phyloP scores from a whole-genome alignment of 2,888 invertebrate genomes.

The Beris morrisii region DNA sequence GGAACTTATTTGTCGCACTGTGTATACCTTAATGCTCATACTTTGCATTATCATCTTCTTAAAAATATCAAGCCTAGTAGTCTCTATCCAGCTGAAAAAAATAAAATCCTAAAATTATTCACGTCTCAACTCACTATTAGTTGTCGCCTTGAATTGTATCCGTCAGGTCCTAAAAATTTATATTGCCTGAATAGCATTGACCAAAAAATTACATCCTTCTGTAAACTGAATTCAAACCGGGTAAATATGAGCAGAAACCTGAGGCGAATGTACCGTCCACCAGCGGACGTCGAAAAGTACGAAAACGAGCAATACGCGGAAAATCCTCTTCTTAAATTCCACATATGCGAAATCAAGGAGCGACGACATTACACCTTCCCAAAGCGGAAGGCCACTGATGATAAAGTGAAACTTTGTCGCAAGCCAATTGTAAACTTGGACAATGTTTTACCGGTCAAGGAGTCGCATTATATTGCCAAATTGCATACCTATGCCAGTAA shows the following conservation, averaged over 20 bases:
- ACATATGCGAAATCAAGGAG: slow-evolving; percentile 50
- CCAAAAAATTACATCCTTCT: not conserved
- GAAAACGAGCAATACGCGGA: slow-evolving; percentile 54
- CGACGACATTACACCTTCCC: slow-evolving; percentile 47
- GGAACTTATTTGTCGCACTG: no score
- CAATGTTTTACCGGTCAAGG: slow-evolving; percentile 58
- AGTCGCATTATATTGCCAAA: slow-evolving; percentile 60
- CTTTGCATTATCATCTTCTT: no score
- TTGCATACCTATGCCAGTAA: slow-evolving; percentile 62
- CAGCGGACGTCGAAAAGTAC: slow-evolving; percentile 50
- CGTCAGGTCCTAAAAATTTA: no score
- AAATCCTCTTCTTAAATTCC: slow-evolving; percentile 53
- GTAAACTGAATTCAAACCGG: not conserved
- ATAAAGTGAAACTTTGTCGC: slow-evolving; percentile 49
- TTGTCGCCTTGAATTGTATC: no score
- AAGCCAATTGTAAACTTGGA: slow-evolving; percentile 49
- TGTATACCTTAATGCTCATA: no score
- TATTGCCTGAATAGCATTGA: no score
- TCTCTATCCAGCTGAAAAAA: no score
- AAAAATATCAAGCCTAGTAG: no score
- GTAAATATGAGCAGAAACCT: slow-evolving; percentile 45
- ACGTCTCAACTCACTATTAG: no score
- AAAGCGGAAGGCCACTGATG: slow-evolving; percentile 46
- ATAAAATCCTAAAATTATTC: no score
- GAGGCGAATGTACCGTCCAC: slow-evolving; percentile 50